Evolutionary conservation across 1,140 invertebrate species (phyloP).

Genomic region (Drosophila kanapiae): DNA sequence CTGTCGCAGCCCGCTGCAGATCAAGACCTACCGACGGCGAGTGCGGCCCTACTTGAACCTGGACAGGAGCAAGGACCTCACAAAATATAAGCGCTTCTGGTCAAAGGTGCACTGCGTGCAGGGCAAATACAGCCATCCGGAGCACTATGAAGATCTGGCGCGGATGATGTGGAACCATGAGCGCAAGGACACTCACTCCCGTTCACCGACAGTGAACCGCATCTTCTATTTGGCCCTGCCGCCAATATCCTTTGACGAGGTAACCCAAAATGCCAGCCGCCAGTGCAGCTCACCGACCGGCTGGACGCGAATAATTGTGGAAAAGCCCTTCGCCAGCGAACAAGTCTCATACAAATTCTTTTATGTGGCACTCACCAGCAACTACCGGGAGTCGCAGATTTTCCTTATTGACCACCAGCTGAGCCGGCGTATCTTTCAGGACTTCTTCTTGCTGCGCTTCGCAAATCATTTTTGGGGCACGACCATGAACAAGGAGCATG

Average conservation of each 20-base stretch:
- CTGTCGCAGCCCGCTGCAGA: slow-evolving; percentile 34
- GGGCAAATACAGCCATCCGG: slow-evolving; percentile 48
- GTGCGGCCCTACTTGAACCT: slow-evolving; percentile 46
- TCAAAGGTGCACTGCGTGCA: slow-evolving; percentile 45
- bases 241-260: slow-evolving; percentile 48
- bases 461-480: slow-evolving; percentile 54
- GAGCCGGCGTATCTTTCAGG: slow-evolving; percentile 49
- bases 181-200: slow-evolving; percentile 27
- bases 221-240: slow-evolving; percentile 68
- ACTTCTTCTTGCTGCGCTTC: slow-evolving; percentile 44
- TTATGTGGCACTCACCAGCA: slow-evolving; percentile 39
- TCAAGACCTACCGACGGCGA: slow-evolving; percentile 33
- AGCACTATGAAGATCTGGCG: slow-evolving; percentile 28
- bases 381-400: slow-evolving; percentile 64
- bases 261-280: slow-evolving; percentile 40
- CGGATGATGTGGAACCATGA: slow-evolving; percentile 44
- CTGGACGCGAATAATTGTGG: slow-evolving; percentile 60
- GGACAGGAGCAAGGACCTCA: slow-evolving; percentile 32
- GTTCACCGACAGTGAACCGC: slow-evolving; percentile 25
- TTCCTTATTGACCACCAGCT: slow-evolving; percentile 70
- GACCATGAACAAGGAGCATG: slow-evolving; percentile 58
- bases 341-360: slow-evolving; percentile 44
- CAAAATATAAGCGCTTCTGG: slow-evolving; percentile 64
- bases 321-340: slow-evolving; percentile 66
- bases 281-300: slow-evolving; percentile 49